Percentiles rank a stretch among this genome's conserved stretches.
Evolutionary conservation across 2,888 invertebrate species (phyloP).

Genomic region (Stenoptilia bipunctidactyla): DNA sequence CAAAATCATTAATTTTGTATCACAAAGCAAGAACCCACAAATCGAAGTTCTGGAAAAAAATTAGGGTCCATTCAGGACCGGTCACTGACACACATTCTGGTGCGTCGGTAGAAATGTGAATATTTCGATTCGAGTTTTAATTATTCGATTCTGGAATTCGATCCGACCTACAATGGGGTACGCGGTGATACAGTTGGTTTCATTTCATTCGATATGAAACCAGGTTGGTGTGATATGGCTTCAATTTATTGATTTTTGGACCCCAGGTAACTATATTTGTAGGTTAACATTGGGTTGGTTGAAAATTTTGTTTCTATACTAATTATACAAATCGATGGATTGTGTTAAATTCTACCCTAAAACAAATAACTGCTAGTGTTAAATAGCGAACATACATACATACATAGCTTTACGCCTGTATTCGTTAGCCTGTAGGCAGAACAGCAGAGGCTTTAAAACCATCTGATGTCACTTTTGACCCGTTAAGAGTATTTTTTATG

Average conservation of each 20-base stretch:
- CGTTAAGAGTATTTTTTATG: too few relatives aligned
- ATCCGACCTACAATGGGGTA: conserved; percentile 6
- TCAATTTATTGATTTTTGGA: background rate
- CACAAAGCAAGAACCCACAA: conserved; percentile 69
- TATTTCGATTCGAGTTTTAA: conserved; percentile 52
- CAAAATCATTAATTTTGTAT: conserved; percentile 69
- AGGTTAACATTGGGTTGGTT: too few relatives aligned
- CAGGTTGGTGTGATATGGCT: background rate
- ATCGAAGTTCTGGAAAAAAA: conserved; percentile 60
- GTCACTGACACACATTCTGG: conserved; percentile 51
- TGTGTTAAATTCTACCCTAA: too few relatives aligned
- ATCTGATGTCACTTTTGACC: too few relatives aligned
- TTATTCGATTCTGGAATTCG: conserved; percentile 27
- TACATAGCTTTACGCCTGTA: too few relatives aligned
- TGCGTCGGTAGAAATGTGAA: conserved; percentile 24
- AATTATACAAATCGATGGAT: too few relatives aligned
- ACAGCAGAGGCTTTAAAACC: too few relatives aligned
- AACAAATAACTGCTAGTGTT: too few relatives aligned
- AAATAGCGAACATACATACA: too few relatives aligned
- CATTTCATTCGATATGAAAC: background rate
- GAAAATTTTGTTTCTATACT: too few relatives aligned
- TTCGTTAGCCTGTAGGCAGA: too few relatives aligned
- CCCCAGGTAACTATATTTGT: background rate
- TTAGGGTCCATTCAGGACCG: conserved; percentile 54
- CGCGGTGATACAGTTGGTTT: conserved; percentile 1